Conservation (phyloP, 2,113 vertebrate species). For the Mus musculus region DNA sequence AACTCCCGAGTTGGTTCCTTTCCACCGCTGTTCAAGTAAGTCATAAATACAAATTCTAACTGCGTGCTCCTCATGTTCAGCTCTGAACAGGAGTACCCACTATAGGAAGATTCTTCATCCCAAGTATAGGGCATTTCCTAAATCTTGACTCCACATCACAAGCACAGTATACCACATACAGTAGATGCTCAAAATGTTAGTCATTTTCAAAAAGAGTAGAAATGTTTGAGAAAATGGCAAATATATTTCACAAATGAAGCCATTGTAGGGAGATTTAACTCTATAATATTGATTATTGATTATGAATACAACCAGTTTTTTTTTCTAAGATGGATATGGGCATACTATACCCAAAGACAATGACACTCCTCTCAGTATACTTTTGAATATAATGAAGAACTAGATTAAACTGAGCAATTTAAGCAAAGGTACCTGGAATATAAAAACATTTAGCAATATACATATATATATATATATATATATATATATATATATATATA, state of each 20-base stretch:
- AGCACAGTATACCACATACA: neutral
- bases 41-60: neutral
- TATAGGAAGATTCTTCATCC: neutral
- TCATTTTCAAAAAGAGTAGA: constrained; percentile 20
- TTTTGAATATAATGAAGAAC: neutral
- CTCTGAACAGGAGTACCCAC: neutral
- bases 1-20: neutral
- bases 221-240: constrained; percentile 32
- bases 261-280: neutral
- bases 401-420: neutral
- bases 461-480: no score
- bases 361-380: neutral
- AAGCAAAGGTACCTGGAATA: constrained; percentile 8
- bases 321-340: neutral
- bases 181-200: neutral
- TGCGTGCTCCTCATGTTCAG: neutral
- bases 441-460: neutral
- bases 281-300: neutral
- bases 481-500: no score
- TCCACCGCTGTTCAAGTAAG: neutral
- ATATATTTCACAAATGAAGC: neutral
- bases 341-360: constrained; percentile 1
- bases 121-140: neutral
- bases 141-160: neutral
- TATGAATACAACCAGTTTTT: neutral